Percentiles rank a stretch among this genome's conserved stretches.
Conservation (phyloP, 2,888 invertebrate species). For the Marasmarcha lunaedactyla region DNA sequence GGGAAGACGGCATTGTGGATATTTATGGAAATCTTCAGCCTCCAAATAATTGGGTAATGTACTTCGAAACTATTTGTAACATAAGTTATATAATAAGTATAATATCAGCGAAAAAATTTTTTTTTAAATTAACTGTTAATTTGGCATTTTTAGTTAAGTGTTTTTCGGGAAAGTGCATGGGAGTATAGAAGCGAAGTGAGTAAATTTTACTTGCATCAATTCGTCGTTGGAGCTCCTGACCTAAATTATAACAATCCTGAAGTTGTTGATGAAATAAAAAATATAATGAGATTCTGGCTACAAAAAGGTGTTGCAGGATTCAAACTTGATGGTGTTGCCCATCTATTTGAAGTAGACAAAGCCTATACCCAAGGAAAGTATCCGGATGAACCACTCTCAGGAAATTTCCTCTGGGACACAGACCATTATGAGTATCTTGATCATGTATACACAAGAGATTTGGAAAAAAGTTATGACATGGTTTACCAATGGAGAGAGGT, state of each 20-base stretch:
- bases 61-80: too few species aligned
- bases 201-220: conserved; percentile 82
- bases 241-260: conserved; percentile 77
- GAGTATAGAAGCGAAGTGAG: conserved; percentile 73
- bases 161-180: conserved; percentile 81
- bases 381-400: conserved; percentile 68
- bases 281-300: conserved; percentile 84
- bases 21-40: conserved; percentile 62
- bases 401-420: conserved; percentile 37
- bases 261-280: conserved; percentile 73
- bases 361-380: conserved; percentile 42
- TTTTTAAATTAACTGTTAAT: too few species aligned
- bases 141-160: conserved; percentile 37
- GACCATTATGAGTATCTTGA: conserved; percentile 66
- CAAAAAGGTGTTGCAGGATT: conserved; percentile 89
- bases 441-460: conserved; percentile 74
- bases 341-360: conserved; percentile 72
- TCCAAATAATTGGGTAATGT: conserved; percentile 84
- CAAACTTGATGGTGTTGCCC: conserved; percentile 81
- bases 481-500: conserved; percentile 75
- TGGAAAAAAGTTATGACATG: conserved; percentile 72
- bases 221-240: conserved; percentile 78
- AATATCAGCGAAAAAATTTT: too few species aligned
- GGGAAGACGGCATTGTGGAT: conserved; percentile 72
- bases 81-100: too few species aligned